Conservation (phyloP, 2,888 invertebrate genomes). For the Lithophane leautieri region DNA sequence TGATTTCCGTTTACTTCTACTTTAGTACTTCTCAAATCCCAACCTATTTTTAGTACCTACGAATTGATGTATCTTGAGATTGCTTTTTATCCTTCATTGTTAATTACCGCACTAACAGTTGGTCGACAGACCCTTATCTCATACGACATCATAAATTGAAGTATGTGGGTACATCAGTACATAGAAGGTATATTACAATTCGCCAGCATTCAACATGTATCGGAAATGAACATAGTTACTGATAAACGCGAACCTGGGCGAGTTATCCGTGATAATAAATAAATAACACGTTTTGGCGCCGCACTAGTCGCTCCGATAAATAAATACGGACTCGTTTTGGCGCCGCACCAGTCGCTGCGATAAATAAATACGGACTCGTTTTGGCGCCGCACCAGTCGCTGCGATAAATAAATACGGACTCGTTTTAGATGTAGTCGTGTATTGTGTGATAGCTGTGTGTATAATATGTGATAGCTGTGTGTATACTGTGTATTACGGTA, state of each 20-base stretch:
- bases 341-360: too few species aligned
- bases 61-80: background rate
- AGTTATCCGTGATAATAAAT: constrained; percentile 55
- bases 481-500: background rate
- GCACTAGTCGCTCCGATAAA: too few species aligned
- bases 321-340: too few species aligned
- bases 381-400: constrained; percentile 29
- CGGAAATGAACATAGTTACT: constrained; percentile 34
- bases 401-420: constrained; percentile 38
- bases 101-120: background rate
- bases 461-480: background rate
- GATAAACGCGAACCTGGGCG: constrained; percentile 25
- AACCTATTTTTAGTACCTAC: background rate
- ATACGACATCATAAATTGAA: background rate
- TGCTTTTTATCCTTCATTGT: background rate
- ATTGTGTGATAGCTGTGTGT: background rate
- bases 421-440: constrained; percentile 26
- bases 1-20: background rate
- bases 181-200: background rate
- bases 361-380: too few species aligned
- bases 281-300: constrained; percentile 64
- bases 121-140: background rate
- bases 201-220: constrained; percentile 18
- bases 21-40: background rate
- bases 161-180: constrained; percentile 5